Percentiles rank a stretch among this genome's conserved stretches.
Evolutionary conservation across 2,797 vertebrate genomes (phyloP).

Genomic region (Oryzias sinensis): DNA sequence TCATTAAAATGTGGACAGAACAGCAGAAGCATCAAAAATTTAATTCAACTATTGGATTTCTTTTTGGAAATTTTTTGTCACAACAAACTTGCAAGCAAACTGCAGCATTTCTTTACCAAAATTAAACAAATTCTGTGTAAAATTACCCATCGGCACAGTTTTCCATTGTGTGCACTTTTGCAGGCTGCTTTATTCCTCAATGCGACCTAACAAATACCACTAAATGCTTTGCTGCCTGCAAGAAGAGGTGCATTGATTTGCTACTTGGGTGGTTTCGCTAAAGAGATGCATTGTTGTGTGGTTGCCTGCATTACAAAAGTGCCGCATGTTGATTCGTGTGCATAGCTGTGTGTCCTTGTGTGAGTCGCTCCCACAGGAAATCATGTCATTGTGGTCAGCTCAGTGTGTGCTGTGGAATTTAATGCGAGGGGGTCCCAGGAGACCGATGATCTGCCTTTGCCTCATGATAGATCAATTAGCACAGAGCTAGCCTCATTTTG

Average conservation of each 20-base stretch:
- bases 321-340: constrained; percentile 18
- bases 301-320: constrained; percentile 12
- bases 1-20: background rate
- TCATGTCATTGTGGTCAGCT: constrained; percentile 20
- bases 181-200: background rate
- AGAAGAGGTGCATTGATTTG: constrained; percentile 51
- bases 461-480: too few relatives aligned
- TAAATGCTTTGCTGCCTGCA: constrained; percentile 23
- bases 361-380: constrained; percentile 20
- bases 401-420: constrained; percentile 11
- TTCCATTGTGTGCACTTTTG: background rate
- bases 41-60: too few relatives aligned
- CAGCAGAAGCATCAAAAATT: too few relatives aligned
- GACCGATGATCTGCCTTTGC: too few relatives aligned
- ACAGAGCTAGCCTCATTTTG: too few relatives aligned
- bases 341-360: constrained; percentile 13
- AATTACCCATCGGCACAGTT: constrained; percentile 5
- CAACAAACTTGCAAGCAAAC: background rate
- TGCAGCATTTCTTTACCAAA: background rate
- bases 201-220: constrained; percentile 1
- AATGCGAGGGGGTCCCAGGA: constrained; percentile 11
- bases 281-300: constrained; percentile 27
- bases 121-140: background rate
- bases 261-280: constrained; percentile 40
- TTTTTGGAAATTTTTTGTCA: too few relatives aligned